Conservation (phyloP, 2,113 vertebrate genomes). For the Arizona elegans region DNA sequence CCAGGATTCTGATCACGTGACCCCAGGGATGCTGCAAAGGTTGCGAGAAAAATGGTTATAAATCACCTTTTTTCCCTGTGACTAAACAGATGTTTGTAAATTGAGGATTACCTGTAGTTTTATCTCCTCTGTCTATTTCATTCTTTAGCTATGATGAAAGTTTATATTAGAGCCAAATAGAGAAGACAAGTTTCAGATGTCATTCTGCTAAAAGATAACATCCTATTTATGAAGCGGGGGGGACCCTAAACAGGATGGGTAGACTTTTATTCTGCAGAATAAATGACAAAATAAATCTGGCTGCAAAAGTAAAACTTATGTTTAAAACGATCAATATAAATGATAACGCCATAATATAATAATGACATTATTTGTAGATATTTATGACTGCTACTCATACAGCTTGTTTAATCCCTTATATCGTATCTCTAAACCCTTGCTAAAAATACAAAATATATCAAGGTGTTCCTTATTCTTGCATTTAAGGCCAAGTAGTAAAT, state of each 20-base stretch:
- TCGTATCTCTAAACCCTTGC: neutral
- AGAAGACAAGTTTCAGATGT: neutral
- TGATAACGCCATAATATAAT: neutral
- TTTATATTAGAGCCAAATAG: neutral
- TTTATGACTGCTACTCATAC: neutral
- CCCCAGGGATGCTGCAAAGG: neutral
- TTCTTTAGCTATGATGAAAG: neutral
- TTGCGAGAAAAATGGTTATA: neutral
- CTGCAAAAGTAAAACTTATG: neutral
- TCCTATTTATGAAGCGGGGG: neutral
- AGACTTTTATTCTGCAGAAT: neutral
- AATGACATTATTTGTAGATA: neutral
- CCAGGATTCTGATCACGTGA: neutral
- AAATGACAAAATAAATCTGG: neutral
- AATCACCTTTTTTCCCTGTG: neutral
- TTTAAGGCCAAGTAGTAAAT: neutral
- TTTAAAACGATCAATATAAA: neutral
- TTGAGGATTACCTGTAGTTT: neutral
- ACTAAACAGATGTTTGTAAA: neutral
- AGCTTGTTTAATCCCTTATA: neutral
- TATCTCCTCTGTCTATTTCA: neutral
- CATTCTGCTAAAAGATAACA: neutral
- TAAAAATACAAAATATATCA: slow-evolving; percentile 1
- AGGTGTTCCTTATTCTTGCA: neutral
- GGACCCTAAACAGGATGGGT: neutral